Evolutionary conservation across 2,113 vertebrate genomes (phyloP), one percentile per base, ranked within the genome.

Genomic region (Poeciliopsis turrubarensis): DNA sequence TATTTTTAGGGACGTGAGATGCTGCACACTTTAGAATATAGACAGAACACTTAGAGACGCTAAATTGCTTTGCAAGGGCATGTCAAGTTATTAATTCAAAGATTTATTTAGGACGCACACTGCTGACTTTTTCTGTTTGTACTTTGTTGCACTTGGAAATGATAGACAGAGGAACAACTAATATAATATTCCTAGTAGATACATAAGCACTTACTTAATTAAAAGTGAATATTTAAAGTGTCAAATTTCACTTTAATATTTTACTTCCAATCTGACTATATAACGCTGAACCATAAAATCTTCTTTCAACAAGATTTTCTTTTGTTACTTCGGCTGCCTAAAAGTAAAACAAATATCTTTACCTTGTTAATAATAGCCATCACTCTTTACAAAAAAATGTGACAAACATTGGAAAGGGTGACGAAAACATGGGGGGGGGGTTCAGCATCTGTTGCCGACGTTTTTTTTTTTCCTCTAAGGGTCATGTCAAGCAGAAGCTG

Each of bases 351-450:
- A 15, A 13, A 37, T 19, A 30, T 63, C 14, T 63, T 30, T 25
- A 8, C 57, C 44, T 74, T 72, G 41, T 62, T 60, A 47, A 69
- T 82, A 71, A 85, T 88, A 80, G 72, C 60, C 47, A 30, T 54
- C 60, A 4, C 77, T 62, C 54, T 83, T 54, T 76, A 87, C 85
- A 95, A 93, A 86, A 93, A 77, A 84, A 83, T 90, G 41, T 92
- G 88, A 89, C 82, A 93, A 80, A 93, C 87, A 89, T 89, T 73
- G 90, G 94, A 94, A 90, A 89, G 74, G 89, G 64, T 84, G 90
- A 85, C 78, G 87, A 90, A 89, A 90, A 89, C 37, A 66, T 26
- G 12, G 11, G 4, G 92, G n/a, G 83, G 77, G 83, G 77, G 84
- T 80, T 92, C 90, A 88, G 88, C 77, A 81, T 91, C 83, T 91